Conservation (phyloP, 2,888 invertebrate species). For the Bellardia bayeri region DNA sequence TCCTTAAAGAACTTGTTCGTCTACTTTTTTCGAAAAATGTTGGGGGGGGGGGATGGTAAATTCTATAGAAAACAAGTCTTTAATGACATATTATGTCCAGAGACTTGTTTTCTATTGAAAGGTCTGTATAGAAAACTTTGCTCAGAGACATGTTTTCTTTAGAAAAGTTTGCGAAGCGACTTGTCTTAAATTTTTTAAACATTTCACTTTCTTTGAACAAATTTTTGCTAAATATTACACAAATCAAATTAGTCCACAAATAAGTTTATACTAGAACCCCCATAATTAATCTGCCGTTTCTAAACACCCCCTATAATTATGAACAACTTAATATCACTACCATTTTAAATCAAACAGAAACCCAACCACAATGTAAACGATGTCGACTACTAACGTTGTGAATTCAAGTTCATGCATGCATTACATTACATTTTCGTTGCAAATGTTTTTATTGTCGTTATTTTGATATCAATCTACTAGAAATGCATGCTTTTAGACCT, state of each 20-base stretch:
- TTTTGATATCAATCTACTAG: slow-evolving; percentile 59
- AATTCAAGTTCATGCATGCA: slow-evolving; percentile 71
- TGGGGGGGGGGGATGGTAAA: too few relatives aligned
- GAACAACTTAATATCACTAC: slow-evolving; percentile 16
- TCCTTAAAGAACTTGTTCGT: too few relatives aligned
- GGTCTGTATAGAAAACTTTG: too few relatives aligned
- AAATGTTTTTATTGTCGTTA: slow-evolving; percentile 21
- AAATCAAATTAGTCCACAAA: slow-evolving; percentile 65
- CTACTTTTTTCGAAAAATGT: too few relatives aligned
- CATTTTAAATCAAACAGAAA: not conserved
- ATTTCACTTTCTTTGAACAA: too few relatives aligned
- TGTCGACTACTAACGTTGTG: slow-evolving; percentile 43
- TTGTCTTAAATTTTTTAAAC: too few relatives aligned
- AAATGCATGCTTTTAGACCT: slow-evolving; percentile 61
- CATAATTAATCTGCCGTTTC: not conserved
- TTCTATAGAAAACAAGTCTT: too few relatives aligned
- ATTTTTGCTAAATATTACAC: slow-evolving; percentile 15
- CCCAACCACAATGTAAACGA: slow-evolving; percentile 18
- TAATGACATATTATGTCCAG: too few relatives aligned
- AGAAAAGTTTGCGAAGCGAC: too few relatives aligned
- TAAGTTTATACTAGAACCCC: slow-evolving; percentile 7
- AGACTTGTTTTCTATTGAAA: too few relatives aligned
- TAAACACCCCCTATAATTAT: not conserved
- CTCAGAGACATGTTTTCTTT: too few relatives aligned
- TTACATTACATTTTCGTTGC: slow-evolving; percentile 41